phyloP scores from a whole-genome alignment of 1,140 invertebrate genomes.

The Drosophila sproati region DNA sequence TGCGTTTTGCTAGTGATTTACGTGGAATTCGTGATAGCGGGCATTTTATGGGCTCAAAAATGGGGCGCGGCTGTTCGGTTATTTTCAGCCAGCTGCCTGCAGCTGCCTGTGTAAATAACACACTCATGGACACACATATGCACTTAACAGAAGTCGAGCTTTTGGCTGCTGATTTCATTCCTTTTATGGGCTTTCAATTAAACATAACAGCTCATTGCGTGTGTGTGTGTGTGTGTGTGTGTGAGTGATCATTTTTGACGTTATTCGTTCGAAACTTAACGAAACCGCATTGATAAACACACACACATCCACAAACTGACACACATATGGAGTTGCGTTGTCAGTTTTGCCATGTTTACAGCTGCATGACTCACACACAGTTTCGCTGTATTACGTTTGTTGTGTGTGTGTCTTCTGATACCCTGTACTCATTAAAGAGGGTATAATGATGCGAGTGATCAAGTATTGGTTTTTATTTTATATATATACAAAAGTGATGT shows the following conservation, averaged over 20 bases:
- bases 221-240: conserved; percentile 9
- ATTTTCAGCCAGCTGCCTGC: conserved; percentile 24
- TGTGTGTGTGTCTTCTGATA: conserved; percentile 19
- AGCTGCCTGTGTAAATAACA: conserved; percentile 19
- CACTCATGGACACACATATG: conserved; percentile 2
- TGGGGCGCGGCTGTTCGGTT: conserved; percentile 40
- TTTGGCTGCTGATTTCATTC: conserved; percentile 47
- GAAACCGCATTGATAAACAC: conserved; percentile 28
- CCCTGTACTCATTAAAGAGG: neutral
- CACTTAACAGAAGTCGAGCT: conserved; percentile 28
- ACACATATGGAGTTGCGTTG: conserved; percentile 43
- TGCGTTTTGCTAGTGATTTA: conserved; percentile 40
- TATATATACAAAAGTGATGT: too few relatives aligned
- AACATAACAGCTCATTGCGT: conserved; percentile 7
- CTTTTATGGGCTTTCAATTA: conserved; percentile 56
- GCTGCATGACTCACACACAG: conserved; percentile 41
- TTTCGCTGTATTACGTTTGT: neutral
- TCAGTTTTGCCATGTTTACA: conserved; percentile 47
- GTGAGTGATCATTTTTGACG: conserved; percentile 11
- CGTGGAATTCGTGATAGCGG: conserved; percentile 45
- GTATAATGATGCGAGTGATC: neutral
- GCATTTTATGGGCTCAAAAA: conserved; percentile 19
- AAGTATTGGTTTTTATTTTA: too few relatives aligned
- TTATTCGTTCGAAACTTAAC: conserved; percentile 34
- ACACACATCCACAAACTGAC: neutral